Conservation (phyloP, 1,140 invertebrate species). For the Caligus rogercresseyi region DNA sequence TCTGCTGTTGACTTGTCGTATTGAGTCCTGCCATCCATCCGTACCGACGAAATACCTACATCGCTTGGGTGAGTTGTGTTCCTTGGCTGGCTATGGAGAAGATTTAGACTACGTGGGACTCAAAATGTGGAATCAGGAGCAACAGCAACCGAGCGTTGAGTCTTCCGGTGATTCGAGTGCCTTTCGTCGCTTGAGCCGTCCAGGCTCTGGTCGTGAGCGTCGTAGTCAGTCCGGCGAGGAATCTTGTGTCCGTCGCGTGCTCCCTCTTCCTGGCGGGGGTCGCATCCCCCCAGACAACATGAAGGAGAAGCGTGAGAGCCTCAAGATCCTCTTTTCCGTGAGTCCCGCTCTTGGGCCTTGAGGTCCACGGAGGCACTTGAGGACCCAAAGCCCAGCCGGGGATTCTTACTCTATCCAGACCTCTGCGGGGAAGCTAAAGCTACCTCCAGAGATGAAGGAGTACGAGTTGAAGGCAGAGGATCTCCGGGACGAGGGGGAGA, state of each 20-base stretch:
- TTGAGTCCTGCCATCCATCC: no score
- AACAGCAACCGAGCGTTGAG: no score
- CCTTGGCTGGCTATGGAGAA: no score
- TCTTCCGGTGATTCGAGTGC: neutral
- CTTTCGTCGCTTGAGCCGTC: constrained; percentile 3
- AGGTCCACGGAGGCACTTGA: neutral
- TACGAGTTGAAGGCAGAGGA: constrained; percentile 41
- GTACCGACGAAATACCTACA: no score
- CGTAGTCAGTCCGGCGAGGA: neutral
- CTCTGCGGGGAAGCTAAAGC: constrained; percentile 7
- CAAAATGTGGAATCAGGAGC: no score
- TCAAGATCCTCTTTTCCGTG: constrained; percentile 18
- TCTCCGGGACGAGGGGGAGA: constrained; percentile 53
- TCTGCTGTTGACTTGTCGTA: no score
- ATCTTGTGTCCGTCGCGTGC: neutral
- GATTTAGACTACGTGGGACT: no score
- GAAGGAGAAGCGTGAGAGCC: constrained; percentile 5
- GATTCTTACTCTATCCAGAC: neutral
- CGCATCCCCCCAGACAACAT: neutral
- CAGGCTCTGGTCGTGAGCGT: constrained; percentile 4
- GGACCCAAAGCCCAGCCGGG: neutral
- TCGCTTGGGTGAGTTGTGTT: no score
- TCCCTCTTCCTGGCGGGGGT: constrained; percentile 9
- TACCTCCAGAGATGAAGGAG: constrained; percentile 10
- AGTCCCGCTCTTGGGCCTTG: neutral